Evolutionary conservation across 64 coral and sea anemone species (phyloP).

Genomic region (Porites lutea): DNA sequence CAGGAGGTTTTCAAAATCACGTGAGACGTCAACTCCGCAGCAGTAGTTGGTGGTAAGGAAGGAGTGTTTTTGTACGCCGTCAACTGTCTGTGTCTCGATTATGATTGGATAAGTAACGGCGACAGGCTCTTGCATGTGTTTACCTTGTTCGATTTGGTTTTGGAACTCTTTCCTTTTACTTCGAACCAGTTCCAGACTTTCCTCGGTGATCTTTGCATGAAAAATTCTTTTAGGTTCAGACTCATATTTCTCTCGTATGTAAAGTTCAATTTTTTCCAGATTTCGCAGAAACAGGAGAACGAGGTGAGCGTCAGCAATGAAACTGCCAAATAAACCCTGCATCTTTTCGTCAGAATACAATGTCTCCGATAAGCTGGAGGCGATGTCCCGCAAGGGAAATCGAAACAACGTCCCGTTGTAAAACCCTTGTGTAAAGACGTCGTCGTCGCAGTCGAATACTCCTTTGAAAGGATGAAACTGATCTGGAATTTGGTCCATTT

Average conservation of each 20-base stretch:
- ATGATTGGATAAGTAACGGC: constrained; percentile 43
- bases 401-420: constrained; percentile 85
- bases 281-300: constrained; percentile 72
- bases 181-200: constrained; percentile 23
- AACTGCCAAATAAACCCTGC: constrained; percentile 65
- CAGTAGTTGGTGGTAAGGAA: constrained; percentile 49
- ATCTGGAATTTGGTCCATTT: constrained; percentile 29
- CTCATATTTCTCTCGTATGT: constrained; percentile 20
- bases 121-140: constrained; percentile 13
- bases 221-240: constrained; percentile 34
- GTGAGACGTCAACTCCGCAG: constrained; percentile 27
- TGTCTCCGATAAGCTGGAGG: constrained; percentile 71
- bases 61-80: background rate
- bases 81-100: background rate
- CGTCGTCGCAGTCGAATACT: constrained; percentile 63
- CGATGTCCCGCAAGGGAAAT: constrained; percentile 66
- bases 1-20: constrained; percentile 46
- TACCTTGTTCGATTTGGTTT: background rate
- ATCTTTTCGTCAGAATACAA: constrained; percentile 84
- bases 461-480: constrained; percentile 82
- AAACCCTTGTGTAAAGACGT: constrained; percentile 38
- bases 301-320: constrained; percentile 65
- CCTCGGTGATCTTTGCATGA: constrained; percentile 37
- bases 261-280: constrained; percentile 75
- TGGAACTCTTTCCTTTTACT: constrained; percentile 46